A percentile compares a stretch with the other conserved stretches of the same genome.
Evolutionary conservation across 2,888 invertebrate genomes (phyloP).

Genomic region (Andrena minutula): DNA sequence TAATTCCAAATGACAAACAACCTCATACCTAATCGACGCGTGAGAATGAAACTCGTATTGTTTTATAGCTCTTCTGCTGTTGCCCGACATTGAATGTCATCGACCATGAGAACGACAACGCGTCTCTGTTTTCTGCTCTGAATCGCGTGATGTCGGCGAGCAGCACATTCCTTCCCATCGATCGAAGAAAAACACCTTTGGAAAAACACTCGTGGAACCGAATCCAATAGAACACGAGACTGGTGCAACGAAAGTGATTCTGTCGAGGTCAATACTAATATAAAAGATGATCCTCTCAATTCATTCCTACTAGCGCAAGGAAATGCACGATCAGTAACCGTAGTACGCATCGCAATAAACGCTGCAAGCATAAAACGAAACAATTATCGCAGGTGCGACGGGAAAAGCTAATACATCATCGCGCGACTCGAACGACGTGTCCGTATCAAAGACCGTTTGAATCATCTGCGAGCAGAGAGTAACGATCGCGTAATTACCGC

Average conservation of each 20-base stretch:
- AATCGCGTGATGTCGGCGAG: slow-evolving; percentile 28
- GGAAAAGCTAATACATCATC: slow-evolving; percentile 14
- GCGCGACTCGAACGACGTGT: background rate
- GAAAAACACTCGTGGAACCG: background rate
- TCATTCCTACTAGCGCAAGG: background rate
- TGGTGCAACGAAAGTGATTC: background rate
- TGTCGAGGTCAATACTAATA: background rate
- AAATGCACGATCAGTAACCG: slow-evolving; percentile 5
- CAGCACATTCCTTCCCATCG: background rate
- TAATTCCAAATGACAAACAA: slow-evolving; percentile 52
- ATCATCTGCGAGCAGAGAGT: background rate
- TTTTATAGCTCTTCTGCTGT: slow-evolving; percentile 46
- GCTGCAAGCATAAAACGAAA: background rate
- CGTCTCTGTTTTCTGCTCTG: slow-evolving; percentile 59
- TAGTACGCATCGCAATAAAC: slow-evolving; percentile 9
- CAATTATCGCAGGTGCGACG: background rate
- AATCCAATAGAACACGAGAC: background rate
- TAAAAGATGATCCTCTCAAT: background rate
- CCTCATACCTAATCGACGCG: slow-evolving; percentile 40
- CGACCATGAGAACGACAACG: slow-evolving; percentile 61
- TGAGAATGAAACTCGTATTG: slow-evolving; percentile 59
- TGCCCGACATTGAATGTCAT: slow-evolving; percentile 51
- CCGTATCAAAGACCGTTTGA: slow-evolving; percentile 4
- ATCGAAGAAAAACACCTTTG: background rate
- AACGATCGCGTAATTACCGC: background rate